Evolutionary conservation across 2,888 invertebrate species (phyloP).

Genomic region (Rhimphoctona megacephalus): DNA sequence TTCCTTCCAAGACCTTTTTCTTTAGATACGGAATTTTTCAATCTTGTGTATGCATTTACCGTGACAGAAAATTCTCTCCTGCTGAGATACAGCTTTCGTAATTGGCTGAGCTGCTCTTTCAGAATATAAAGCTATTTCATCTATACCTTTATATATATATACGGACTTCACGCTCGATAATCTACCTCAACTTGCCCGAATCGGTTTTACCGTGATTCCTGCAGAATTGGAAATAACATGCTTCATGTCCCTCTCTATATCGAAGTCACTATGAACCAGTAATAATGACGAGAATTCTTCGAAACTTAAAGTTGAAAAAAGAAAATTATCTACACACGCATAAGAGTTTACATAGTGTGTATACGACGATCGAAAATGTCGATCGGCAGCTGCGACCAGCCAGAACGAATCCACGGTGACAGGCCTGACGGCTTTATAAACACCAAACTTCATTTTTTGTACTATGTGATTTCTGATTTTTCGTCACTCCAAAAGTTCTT

Average conservation of each 20-base stretch:
- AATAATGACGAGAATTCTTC: constrained; percentile 55
- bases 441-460: constrained; percentile 47
- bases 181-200: constrained; percentile 52
- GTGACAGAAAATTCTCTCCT: constrained; percentile 58
- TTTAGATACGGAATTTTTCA: constrained; percentile 10
- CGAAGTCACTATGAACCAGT: constrained; percentile 22
- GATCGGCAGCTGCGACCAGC: constrained; percentile 54
- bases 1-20: constrained; percentile 36
- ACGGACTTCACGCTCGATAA: constrained; percentile 64
- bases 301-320: constrained; percentile 34
- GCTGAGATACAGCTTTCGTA: constrained; percentile 55
- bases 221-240: constrained; percentile 32
- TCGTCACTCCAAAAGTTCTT: neutral
- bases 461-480: constrained; percentile 20
- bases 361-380: neutral
- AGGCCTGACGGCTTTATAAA: constrained; percentile 60
- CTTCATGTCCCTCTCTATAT: constrained; percentile 2
- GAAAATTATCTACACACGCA: constrained; percentile 2
- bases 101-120: constrained; percentile 35
- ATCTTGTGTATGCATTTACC: constrained; percentile 14
- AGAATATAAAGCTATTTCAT: constrained; percentile 30
- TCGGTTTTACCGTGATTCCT: constrained; percentile 60
- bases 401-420: constrained; percentile 59
- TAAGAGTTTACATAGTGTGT: neutral
- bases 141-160: constrained; percentile 18